phyloP scores from a whole-genome alignment of 2,797 vertebrate genomes.

The Miichthys miiuy region DNA sequence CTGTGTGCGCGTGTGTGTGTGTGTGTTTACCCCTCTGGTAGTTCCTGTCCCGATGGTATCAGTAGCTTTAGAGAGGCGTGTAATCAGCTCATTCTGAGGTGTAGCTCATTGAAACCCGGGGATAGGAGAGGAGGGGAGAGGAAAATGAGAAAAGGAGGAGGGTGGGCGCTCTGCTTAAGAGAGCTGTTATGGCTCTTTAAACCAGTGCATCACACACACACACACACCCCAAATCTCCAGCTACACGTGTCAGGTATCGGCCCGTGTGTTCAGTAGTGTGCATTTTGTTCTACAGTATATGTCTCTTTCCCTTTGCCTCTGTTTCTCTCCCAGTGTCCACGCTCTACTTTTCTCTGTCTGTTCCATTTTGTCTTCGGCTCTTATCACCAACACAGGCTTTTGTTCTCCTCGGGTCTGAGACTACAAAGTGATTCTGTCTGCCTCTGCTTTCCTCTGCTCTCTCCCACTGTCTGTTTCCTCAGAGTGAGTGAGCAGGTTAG shows the following conservation, averaged over 20 bases:
- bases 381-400: conserved; percentile 72
- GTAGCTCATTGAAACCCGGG: conserved; percentile 79
- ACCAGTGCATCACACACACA: conserved; percentile 35
- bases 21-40: conserved; percentile 84
- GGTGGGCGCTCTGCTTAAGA: conserved; percentile 60
- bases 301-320: conserved; percentile 37
- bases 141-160: conserved; percentile 50
- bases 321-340: conserved; percentile 61
- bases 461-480: conserved; percentile 52
- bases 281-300: conserved; percentile 47
- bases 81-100: conserved; percentile 83
- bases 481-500: conserved; percentile 17
- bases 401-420: conserved; percentile 69
- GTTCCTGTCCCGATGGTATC: conserved; percentile 84
- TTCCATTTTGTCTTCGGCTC: conserved; percentile 74
- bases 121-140: conserved; percentile 52
- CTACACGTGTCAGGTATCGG: conserved; percentile 25
- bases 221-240: conserved; percentile 21
- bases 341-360: conserved; percentile 74
- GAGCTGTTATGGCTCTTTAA: conserved; percentile 68
- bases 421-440: conserved; percentile 72
- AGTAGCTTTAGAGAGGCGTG: conserved; percentile 79
- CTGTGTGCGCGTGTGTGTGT: conserved; percentile 39
- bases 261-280: conserved; percentile 33
- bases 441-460: conserved; percentile 47